Conservation (phyloP, 1,140 invertebrate species). For the Bombyx mandarina region DNA sequence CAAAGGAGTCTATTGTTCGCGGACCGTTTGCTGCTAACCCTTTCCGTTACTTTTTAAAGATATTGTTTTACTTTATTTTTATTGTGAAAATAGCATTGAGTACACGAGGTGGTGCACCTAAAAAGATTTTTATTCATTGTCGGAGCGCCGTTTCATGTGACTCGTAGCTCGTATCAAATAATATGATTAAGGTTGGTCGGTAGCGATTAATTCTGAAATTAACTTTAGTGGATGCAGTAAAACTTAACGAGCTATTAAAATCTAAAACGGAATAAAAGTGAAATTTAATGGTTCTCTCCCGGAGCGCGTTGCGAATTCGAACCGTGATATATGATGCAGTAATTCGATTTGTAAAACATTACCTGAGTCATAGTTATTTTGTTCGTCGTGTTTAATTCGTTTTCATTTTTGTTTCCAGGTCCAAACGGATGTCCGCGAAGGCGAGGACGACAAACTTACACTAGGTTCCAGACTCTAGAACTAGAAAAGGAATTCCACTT, state of each 20-base stretch:
- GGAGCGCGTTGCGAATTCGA: conserved; percentile 49
- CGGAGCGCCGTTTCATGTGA: not conserved
- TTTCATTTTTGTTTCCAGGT: conserved; percentile 75
- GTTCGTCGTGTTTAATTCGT: conserved; percentile 5
- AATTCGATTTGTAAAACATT: conserved; percentile 31
- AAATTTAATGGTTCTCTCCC: conserved; percentile 52
- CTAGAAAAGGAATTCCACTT: conserved; percentile 99
- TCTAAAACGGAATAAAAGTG: conserved; percentile 64
- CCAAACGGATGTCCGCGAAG: conserved; percentile 96
- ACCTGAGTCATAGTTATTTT: conserved; percentile 13
- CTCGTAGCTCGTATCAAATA: conserved; percentile 17
- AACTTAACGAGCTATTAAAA: conserved; percentile 68
- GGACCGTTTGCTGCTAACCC: conserved; percentile 47
- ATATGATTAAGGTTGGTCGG: conserved; percentile 51
- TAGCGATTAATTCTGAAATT: conserved; percentile 63
- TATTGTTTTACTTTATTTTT: conserved; percentile 36
- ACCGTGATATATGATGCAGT: conserved; percentile 48
- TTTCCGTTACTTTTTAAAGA: conserved; percentile 47
- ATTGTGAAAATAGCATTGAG: conserved; percentile 6
- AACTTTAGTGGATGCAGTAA: conserved; percentile 57
- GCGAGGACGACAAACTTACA: conserved; percentile 96
- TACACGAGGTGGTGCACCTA: not conserved
- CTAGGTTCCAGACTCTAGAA: conserved; percentile 93
- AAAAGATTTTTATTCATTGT: not conserved
- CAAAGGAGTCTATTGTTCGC: conserved; percentile 45